A percentile compares a stretch with the other conserved stretches of the same genome.
phyloP scores from a whole-genome alignment of 2,113 vertebrate species.

The Spilogale gracilis region DNA sequence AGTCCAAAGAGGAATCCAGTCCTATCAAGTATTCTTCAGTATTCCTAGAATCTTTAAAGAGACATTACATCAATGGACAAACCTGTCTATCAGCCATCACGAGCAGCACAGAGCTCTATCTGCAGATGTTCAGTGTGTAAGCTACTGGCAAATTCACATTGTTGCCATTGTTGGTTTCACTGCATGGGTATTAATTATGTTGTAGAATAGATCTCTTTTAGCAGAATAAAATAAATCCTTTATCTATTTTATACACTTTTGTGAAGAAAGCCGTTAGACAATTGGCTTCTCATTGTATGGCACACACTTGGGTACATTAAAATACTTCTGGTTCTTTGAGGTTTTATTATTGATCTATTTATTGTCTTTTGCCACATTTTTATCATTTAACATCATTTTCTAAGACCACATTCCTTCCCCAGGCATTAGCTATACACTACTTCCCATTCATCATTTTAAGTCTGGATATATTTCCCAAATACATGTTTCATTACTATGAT shows the following conservation, averaged over 20 bases:
- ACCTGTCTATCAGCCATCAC: not conserved
- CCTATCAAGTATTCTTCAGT: not conserved
- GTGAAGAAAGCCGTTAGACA: slow-evolving; percentile 49
- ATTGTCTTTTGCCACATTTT: slow-evolving; percentile 28
- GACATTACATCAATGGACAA: not conserved
- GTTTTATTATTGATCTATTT: slow-evolving; percentile 41
- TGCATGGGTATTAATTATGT: not conserved
- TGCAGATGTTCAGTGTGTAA: not conserved
- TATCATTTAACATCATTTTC: slow-evolving; percentile 60
- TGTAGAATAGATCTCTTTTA: not conserved
- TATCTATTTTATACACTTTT: slow-evolving; percentile 28
- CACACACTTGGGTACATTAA: not conserved
- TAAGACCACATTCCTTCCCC: not conserved
- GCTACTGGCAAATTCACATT: not conserved
- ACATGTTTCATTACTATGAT: slow-evolving; percentile 33
- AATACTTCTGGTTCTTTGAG: not conserved
- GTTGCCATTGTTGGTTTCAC: not conserved
- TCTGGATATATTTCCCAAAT: slow-evolving; percentile 8
- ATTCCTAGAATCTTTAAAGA: not conserved
- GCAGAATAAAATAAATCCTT: slow-evolving; percentile 35
- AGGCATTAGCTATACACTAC: not conserved
- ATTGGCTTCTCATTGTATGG: not conserved
- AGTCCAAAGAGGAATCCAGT: not conserved
- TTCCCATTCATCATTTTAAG: not conserved
- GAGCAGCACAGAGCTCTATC: not conserved